Conservation (phyloP, 2,113 vertebrate genomes). For the Erinaceus europaeus region DNA sequence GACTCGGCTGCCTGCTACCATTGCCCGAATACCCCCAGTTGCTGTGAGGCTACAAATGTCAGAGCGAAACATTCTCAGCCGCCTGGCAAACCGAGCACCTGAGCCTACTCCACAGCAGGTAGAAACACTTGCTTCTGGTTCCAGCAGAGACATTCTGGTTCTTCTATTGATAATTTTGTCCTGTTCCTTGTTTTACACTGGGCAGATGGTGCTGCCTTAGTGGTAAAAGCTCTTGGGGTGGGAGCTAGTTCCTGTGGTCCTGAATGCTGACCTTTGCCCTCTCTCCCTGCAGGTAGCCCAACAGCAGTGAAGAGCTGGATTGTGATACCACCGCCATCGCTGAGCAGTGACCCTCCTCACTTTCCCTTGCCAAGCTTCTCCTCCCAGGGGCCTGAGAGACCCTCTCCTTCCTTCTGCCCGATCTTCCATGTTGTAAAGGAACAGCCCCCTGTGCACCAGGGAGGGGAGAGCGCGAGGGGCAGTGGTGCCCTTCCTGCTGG, state of each 20-base stretch:
- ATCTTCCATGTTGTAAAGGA: conserved; percentile 67
- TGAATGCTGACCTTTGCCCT: conserved; percentile 37
- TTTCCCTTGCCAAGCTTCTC: conserved; percentile 75
- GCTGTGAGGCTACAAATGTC: conserved; percentile 98
- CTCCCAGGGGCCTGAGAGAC: conserved; percentile 58
- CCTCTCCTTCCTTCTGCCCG: conserved; percentile 64
- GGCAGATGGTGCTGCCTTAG: background rate
- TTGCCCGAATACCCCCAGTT: conserved; percentile 96
- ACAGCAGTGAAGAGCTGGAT: conserved; percentile 82
- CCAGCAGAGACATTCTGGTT: background rate
- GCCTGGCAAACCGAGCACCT: conserved; percentile 93
- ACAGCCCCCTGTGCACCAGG: conserved; percentile 31
- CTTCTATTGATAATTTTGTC: background rate
- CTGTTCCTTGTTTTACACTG: background rate
- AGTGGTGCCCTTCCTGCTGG: conserved; percentile 72
- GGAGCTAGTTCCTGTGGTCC: background rate
- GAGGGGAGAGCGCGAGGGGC: conserved; percentile 62
- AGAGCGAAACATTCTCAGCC: conserved; percentile 97
- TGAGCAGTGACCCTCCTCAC: conserved; percentile 80
- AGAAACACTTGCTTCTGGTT: conserved; percentile 51
- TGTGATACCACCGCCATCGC: conserved; percentile 69
- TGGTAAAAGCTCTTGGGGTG: background rate
- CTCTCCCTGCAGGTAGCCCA: conserved; percentile 80
- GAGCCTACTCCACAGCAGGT: conserved; percentile 95
- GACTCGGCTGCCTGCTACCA: conserved; percentile 95